Evolutionary conservation across 2,113 vertebrate species (phyloP), one percentile per base, ranked within the genome.

Genomic region (Eira barbara): DNA sequence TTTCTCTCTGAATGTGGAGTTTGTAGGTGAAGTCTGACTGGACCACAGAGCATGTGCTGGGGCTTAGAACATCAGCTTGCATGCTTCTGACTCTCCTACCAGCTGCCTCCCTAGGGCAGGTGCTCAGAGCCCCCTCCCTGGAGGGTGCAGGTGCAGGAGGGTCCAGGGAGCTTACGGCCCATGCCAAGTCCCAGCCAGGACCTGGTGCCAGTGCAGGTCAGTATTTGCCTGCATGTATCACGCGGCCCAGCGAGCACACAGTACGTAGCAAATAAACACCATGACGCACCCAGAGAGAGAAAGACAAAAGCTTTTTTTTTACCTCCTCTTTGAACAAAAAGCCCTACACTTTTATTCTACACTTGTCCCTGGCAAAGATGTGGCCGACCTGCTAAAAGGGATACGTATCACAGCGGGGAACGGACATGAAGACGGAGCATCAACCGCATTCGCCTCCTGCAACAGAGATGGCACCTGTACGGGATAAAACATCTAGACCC

Each of bases 211-310:
- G 20, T 8, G 39, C 61, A 67, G 21, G 45, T 42, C 57, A 84
- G 45, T 12, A 7, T 23, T 39, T 15, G 17, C 7, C 49, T 1
- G 2, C 36, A 21, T 10, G 49, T 9, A 27, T 15, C 49, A 18
- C 1, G 0, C 11, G 34, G 67, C 29, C 1, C 0, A n/a, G 23
- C 9, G 2, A 88, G 6, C 17, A 21, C 45, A 12, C 9, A 14
- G 18, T 27, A 7, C 55, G 18, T 5, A 45, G 57, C 81, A 55
- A 61, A 39, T 86, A 76, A 81, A 34, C 23, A 47, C 2, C 17
- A 20, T 1, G 9, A 57, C 67, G 1, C 27, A 4, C 31, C 13
- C 55, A 20, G 74, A 74, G 42, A 89, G 34, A 39, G n/a, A 23
- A 17, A 69, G n/a, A 36, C 15, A 42, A 45, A 55, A 45, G 39